Conservation (phyloP, 1,140 invertebrate genomes). For the Bemisia tabaci region DNA sequence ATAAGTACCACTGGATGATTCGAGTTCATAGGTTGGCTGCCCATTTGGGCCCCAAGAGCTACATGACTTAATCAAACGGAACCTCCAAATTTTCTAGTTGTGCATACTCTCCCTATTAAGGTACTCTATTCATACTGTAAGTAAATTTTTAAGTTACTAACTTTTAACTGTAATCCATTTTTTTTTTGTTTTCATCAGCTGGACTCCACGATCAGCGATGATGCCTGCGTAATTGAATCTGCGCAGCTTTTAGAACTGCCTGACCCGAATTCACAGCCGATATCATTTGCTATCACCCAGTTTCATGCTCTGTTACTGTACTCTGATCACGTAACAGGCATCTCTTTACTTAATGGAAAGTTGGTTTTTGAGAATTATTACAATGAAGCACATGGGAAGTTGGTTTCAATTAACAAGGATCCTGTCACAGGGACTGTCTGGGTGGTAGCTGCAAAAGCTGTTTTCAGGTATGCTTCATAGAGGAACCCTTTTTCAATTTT, state of each 20-base stretch:
- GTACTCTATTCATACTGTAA: no score
- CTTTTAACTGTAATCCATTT: no score
- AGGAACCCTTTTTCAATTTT: no score
- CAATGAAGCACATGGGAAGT: conserved; percentile 60
- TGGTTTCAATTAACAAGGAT: conserved; percentile 73
- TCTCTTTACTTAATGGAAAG: conserved; percentile 72
- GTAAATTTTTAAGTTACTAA: no score
- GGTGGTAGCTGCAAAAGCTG: conserved; percentile 64
- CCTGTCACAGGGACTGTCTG: conserved; percentile 64
- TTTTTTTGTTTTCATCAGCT: no score
- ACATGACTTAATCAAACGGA: no score
- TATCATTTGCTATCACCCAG: conserved; percentile 72
- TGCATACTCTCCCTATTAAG: no score
- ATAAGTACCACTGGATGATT: no score
- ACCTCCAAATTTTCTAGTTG: no score
- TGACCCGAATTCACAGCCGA: conserved; percentile 8
- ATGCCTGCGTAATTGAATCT: not conserved
- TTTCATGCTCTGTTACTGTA: conserved; percentile 82
- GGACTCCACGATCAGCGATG: conserved; percentile 1
- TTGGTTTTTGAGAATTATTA: conserved; percentile 76
- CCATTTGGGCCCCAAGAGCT: no score
- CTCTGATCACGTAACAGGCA: conserved; percentile 62
- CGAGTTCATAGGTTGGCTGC: no score
- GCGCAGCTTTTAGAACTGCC: not conserved
- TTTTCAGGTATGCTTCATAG: no score